phyloP scores from a whole-genome alignment of 2,888 invertebrate species.

The Aspidiotus destructor region DNA sequence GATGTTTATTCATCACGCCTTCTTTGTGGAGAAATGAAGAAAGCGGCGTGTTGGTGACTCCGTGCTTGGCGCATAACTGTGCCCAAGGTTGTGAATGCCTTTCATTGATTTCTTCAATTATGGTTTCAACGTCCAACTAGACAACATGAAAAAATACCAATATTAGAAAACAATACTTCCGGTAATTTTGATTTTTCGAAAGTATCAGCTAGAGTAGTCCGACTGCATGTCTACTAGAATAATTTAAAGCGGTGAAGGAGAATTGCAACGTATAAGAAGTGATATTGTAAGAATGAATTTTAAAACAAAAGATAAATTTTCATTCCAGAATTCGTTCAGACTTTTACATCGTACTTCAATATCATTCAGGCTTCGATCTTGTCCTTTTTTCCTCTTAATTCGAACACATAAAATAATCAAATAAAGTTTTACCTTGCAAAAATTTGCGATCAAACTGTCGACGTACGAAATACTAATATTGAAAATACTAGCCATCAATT shows the following conservation, averaged over 20 bases:
- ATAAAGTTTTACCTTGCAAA: constrained; percentile 55
- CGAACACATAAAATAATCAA: constrained; percentile 62
- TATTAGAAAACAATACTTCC: background rate
- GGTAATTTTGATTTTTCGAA: too few species aligned
- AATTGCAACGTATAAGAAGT: too few species aligned
- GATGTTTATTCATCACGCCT: constrained; percentile 67
- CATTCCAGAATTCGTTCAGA: too few species aligned
- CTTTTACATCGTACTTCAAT: too few species aligned
- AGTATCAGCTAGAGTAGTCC: too few species aligned
- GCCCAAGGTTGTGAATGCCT: constrained; percentile 90
- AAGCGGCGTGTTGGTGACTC: constrained; percentile 71
- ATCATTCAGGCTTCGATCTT: constrained; percentile 48
- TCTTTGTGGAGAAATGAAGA: constrained; percentile 80
- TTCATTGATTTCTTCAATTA: constrained; percentile 85
- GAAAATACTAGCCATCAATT: constrained; percentile 70
- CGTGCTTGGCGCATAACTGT: constrained; percentile 64
- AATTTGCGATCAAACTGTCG: constrained; percentile 67
- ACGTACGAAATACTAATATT: constrained; percentile 79
- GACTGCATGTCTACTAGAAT: too few species aligned
- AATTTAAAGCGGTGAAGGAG: too few species aligned
- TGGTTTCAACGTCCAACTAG: constrained; percentile 65
- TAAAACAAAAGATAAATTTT: too few species aligned
- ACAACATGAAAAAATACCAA: constrained; percentile 36
- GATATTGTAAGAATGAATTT: too few species aligned
- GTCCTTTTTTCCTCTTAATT: constrained; percentile 79